A percentile compares a stretch with the other conserved stretches of the same genome.
These are phyloP conservation scores for Neotoma lepida DNA, from an alignment of 2,113 vertebrate species.

Conservation along the genomic window DNA sequence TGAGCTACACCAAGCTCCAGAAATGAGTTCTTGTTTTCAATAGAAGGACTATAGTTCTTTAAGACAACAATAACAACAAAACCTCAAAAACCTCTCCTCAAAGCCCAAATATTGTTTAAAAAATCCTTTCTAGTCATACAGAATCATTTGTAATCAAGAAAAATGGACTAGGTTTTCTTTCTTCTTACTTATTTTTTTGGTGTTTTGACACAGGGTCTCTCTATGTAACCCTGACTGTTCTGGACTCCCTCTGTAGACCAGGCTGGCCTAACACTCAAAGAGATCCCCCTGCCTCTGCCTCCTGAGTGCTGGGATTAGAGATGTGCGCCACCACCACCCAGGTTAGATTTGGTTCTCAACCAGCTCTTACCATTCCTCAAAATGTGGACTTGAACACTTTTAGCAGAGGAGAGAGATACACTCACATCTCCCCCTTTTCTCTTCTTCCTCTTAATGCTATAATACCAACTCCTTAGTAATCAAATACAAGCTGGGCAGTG, in stretches of 20 bases:
- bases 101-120: not conserved
- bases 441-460: not conserved
- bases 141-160: not conserved
- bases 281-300: not conserved
- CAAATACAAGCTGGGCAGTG: not conserved
- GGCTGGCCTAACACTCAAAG: not conserved
- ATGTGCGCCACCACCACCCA: not conserved
- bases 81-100: not conserved
- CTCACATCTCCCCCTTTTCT: not conserved
- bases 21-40: not conserved
- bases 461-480: not conserved
- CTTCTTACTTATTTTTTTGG: not conserved
- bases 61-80: not conserved
- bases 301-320: not conserved
- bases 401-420: not conserved
- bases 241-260: not conserved
- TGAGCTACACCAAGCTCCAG: not conserved
- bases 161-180: constrained; percentile 4
- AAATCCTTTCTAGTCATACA: not conserved
- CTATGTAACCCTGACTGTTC: not conserved
- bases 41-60: not conserved
- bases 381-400: not conserved
- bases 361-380: not conserved
- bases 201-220: not conserved
- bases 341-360: not conserved